These are phyloP conservation scores for Camponotus floridanus DNA, from an alignment of 1,140 invertebrate species.

Conservation along the genomic window DNA sequence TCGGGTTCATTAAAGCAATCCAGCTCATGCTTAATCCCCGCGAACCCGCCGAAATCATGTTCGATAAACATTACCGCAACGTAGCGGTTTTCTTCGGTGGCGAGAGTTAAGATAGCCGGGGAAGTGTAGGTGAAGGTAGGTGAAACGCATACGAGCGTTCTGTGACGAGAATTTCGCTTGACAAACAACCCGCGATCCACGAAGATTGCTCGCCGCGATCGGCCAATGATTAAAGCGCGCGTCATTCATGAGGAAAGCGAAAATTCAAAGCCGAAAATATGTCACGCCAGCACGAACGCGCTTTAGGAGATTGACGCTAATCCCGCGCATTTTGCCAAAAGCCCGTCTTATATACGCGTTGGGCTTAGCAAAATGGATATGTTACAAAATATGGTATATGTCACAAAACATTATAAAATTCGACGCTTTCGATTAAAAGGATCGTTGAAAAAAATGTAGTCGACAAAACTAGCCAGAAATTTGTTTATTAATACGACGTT, in stretches of 20 bases:
- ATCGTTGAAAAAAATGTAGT: too few relatives aligned
- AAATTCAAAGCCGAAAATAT: conserved; percentile 72
- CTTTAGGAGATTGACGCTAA: conserved; percentile 55
- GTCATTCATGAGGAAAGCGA: conserved; percentile 35
- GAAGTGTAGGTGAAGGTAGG: neutral
- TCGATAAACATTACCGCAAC: conserved; percentile 81
- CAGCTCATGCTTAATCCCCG: conserved; percentile 79
- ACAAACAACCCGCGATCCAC: conserved; percentile 75
- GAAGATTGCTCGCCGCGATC: conserved; percentile 76
- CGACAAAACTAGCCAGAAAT: too few relatives aligned
- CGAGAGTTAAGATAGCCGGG: conserved; percentile 69
- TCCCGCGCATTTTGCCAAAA: conserved; percentile 48
- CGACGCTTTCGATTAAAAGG: neutral
- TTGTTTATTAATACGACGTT: too few relatives aligned
- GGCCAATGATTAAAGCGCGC: conserved; percentile 64
- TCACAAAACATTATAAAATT: neutral
- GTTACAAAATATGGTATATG: neutral
- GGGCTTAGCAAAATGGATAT: conserved; percentile 12
- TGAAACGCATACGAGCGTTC: neutral
- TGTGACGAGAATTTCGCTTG: conserved; percentile 71
- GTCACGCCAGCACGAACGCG: conserved; percentile 70
- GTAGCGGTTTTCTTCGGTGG: conserved; percentile 77
- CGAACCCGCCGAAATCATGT: conserved; percentile 80
- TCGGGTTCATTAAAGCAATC: conserved; percentile 80
- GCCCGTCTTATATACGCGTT: neutral